These are phyloP conservation scores for Anguilla japonica DNA, from an alignment of 2,113 vertebrate species.

Conservation along the genomic window DNA sequence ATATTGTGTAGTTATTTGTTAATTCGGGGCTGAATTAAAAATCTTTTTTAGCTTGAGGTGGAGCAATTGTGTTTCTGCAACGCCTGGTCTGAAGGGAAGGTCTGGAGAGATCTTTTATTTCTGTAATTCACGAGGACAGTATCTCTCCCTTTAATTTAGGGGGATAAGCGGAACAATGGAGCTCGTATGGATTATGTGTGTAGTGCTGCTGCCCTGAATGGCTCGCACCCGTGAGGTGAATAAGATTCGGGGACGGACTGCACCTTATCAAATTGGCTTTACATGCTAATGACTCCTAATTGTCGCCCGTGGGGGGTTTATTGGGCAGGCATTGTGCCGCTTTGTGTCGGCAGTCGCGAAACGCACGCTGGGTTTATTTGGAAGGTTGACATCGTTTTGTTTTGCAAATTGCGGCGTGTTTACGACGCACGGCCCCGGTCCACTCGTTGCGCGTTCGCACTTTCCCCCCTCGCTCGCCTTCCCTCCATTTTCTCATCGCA, in stretches of 20 bases:
- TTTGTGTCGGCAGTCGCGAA: constrained; percentile 58
- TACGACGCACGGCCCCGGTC: constrained; percentile 71
- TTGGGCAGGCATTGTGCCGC: constrained; percentile 48
- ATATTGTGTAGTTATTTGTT: neutral
- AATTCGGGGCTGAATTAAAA: neutral
- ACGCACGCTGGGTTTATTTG: constrained; percentile 65
- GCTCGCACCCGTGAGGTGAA: constrained; percentile 66
- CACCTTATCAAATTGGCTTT: constrained; percentile 82
- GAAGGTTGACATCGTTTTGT: constrained; percentile 75
- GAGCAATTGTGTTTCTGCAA: neutral
- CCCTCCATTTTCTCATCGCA: neutral
- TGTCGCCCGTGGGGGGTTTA: constrained; percentile 71
- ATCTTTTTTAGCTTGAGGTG: constrained; percentile 13
- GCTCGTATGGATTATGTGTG: constrained; percentile 75
- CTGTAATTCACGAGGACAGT: constrained; percentile 58
- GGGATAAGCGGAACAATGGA: constrained; percentile 70
- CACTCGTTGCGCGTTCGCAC: constrained; percentile 38
- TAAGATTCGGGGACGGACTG: constrained; percentile 69
- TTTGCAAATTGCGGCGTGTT: constrained; percentile 79
- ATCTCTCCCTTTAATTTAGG: constrained; percentile 60
- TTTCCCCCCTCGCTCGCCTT: constrained; percentile 38
- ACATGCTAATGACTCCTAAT: constrained; percentile 80
- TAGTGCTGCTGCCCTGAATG: constrained; percentile 63
- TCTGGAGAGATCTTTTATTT: constrained; percentile 42
- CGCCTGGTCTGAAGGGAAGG: neutral